phyloP scores from a whole-genome alignment of 2,888 invertebrate genomes.

The Napeogenes sylphis region DNA sequence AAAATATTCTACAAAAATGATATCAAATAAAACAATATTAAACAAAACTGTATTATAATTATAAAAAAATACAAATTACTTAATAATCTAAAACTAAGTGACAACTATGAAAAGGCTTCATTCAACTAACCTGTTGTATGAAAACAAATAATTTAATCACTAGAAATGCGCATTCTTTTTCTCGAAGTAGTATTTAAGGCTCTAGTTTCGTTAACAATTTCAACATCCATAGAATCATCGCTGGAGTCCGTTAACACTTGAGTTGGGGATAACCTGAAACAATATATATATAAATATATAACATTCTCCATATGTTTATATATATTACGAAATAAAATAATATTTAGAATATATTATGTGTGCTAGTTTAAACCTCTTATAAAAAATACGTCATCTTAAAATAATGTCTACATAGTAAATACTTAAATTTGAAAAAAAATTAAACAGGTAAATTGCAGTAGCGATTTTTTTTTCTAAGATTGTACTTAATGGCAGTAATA shows the following conservation, averaged over 20 bases:
- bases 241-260: not conserved
- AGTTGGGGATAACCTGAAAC: too few species aligned
- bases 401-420: too few species aligned
- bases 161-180: conserved; percentile 49
- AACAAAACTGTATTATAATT: not conserved
- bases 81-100: not conserved
- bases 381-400: too few species aligned
- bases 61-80: not conserved
- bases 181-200: conserved; percentile 49
- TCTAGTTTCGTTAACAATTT: conserved; percentile 41
- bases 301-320: too few species aligned
- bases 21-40: not conserved
- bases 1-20: not conserved
- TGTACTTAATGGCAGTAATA: too few species aligned
- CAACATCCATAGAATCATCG: conserved; percentile 2
- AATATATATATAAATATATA: too few species aligned
- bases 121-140: not conserved
- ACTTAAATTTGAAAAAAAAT: too few species aligned
- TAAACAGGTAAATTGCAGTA: too few species aligned
- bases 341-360: too few species aligned
- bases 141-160: conserved; percentile 15
- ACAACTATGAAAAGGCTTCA: not conserved
- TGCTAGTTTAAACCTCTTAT: too few species aligned
- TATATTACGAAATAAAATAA: too few species aligned
- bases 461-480: too few species aligned